These are phyloP conservation scores for Phylloscopus trochilus DNA, from an alignment of 2,113 vertebrate genomes.

Conservation along the genomic window DNA sequence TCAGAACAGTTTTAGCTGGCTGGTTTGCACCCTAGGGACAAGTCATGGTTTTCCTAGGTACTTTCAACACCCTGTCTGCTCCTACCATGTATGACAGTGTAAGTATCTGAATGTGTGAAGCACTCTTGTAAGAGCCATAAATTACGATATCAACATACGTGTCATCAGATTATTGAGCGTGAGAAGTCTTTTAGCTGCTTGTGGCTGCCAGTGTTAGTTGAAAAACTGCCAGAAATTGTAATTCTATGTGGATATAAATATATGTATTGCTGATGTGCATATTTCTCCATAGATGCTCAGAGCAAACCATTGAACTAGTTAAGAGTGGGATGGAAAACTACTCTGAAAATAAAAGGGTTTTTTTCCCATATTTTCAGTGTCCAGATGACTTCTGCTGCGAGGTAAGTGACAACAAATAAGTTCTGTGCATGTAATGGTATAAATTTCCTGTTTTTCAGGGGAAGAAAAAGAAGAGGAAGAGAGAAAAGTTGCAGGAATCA, in stretches of 20 bases:
- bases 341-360: neutral
- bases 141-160: neutral
- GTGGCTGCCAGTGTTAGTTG: neutral
- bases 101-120: conserved; percentile 46
- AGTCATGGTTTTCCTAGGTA: conserved; percentile 2
- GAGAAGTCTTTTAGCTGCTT: neutral
- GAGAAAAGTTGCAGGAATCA: conserved; percentile 97
- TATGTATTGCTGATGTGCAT: neutral
- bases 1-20: neutral
- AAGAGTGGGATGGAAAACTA: neutral
- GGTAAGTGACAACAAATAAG: neutral
- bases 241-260: neutral
- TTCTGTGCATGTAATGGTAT: neutral
- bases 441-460: conserved; percentile 84
- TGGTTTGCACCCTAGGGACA: conserved; percentile 9
- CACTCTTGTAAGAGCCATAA: conserved; percentile 13
- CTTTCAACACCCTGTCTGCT: conserved; percentile 81
- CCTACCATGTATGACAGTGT: conserved; percentile 68
- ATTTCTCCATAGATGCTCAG: neutral
- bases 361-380: neutral
- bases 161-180: conserved; percentile 31
- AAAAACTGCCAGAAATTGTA: conserved; percentile 18
- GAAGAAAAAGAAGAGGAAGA: conserved; percentile 99
- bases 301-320: neutral
- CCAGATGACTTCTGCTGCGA: neutral